Conservation (phyloP, 2,888 invertebrate genomes). For the Spisula subtruncata region DNA sequence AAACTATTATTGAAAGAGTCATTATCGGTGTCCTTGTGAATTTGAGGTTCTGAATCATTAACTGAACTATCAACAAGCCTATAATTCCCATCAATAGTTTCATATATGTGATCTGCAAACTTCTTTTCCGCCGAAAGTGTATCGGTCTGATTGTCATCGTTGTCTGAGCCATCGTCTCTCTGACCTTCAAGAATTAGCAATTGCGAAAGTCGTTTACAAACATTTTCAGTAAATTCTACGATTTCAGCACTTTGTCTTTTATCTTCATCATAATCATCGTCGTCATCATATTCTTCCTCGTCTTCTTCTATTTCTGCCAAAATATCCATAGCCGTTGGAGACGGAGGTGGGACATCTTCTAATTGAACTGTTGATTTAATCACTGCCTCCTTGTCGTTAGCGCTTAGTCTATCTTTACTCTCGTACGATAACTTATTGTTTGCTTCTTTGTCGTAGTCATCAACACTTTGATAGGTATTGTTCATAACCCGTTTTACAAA, state of each 20-base stretch:
- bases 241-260: conserved; percentile 67
- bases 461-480: background rate
- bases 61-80: background rate
- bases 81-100: conserved; percentile 43
- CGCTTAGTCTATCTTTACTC: background rate
- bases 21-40: background rate
- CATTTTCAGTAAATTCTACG: conserved; percentile 77
- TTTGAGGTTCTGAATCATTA: background rate
- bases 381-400: background rate
- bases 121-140: background rate
- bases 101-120: conserved; percentile 45
- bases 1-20: background rate
- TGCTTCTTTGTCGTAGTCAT: background rate
- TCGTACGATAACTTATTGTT: background rate
- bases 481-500: background rate
- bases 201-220: conserved; percentile 78
- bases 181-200: conserved; percentile 74
- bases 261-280: conserved; percentile 61
- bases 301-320: conserved; percentile 71
- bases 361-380: background rate
- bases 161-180: conserved; percentile 19
- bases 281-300: conserved; percentile 60
- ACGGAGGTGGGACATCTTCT: conserved; percentile 78
- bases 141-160: conserved; percentile 16
- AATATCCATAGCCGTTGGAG: conserved; percentile 76